phyloP scores from a whole-genome alignment of 2,888 invertebrate species.

The Apotomis turbidana region DNA sequence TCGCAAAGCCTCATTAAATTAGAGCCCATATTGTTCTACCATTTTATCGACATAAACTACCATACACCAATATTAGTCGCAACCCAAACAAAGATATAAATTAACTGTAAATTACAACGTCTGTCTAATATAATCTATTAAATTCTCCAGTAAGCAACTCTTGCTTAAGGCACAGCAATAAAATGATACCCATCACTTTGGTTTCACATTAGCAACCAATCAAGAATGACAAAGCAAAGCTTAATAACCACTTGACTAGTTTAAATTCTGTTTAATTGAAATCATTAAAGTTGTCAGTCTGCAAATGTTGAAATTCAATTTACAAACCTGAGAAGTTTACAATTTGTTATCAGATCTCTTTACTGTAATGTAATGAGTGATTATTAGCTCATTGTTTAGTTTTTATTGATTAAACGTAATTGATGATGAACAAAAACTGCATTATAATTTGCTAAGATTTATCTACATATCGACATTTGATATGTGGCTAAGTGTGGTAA shows the following conservation, averaged over 20 bases:
- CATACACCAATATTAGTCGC: too few relatives aligned
- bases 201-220: not conserved
- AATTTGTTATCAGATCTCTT: conserved; percentile 1
- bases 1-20: too few relatives aligned
- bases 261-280: not conserved
- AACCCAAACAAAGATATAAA: too few relatives aligned
- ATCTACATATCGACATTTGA: not conserved
- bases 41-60: too few relatives aligned
- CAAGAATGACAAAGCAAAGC: not conserved
- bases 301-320: conserved; percentile 4
- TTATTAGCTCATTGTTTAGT: conserved; percentile 4
- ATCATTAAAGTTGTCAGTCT: not conserved
- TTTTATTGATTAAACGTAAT: conserved; percentile 5
- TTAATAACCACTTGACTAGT: not conserved
- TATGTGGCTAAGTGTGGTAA: not conserved
- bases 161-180: not conserved
- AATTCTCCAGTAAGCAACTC: too few relatives aligned
- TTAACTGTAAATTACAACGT: too few relatives aligned
- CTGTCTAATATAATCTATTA: too few relatives aligned
- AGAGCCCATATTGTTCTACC: too few relatives aligned
- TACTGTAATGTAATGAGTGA: conserved; percentile 1
- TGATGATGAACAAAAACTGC: not conserved
- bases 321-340: conserved; percentile 21
- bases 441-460: not conserved
- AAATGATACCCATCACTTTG: not conserved